Percentiles rank a stretch among this genome's conserved stretches.
Conservation (phyloP, 2,797 vertebrate genomes). For the Aplochiton taeniatus region DNA sequence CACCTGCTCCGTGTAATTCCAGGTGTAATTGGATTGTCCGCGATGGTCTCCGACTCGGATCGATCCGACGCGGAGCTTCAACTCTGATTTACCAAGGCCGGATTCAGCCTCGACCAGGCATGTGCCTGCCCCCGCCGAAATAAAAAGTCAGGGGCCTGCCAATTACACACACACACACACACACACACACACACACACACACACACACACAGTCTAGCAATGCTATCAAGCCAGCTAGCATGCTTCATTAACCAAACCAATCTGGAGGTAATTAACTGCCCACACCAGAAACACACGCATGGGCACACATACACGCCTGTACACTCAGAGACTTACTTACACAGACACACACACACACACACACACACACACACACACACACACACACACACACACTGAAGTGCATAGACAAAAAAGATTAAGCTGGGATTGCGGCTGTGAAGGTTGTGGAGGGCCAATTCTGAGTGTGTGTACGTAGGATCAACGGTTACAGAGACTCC, state of each 20-base stretch:
- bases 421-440: conserved; percentile 40
- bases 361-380: conserved; percentile 28
- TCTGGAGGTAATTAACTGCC: conserved; percentile 77
- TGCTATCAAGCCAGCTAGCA: conserved; percentile 51
- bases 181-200: conserved; percentile 7
- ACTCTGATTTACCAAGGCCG: conserved; percentile 65
- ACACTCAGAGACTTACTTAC: too few relatives aligned
- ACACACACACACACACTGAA: conserved; percentile 28
- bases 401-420: conserved; percentile 37
- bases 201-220: conserved; percentile 28
- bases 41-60: conserved; percentile 40
- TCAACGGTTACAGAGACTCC: conserved; percentile 44
- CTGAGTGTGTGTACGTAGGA: conserved; percentile 38
- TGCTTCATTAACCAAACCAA: conserved; percentile 81
- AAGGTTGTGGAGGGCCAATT: conserved; percentile 49
- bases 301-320: too few relatives aligned
- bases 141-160: too few relatives aligned
- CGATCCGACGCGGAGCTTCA: conserved; percentile 61
- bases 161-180: conserved; percentile 13
- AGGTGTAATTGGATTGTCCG: conserved; percentile 65
- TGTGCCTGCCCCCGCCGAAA: too few relatives aligned
- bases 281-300: conserved; percentile 45
- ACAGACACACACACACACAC: conserved; percentile 19
- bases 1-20: conserved; percentile 43
- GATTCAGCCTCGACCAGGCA: conserved; percentile 52